Base-by-base conservation (phyloP, 2,113 vertebrate genomes). In the Leptobrachium ailaonicum region DNA sequence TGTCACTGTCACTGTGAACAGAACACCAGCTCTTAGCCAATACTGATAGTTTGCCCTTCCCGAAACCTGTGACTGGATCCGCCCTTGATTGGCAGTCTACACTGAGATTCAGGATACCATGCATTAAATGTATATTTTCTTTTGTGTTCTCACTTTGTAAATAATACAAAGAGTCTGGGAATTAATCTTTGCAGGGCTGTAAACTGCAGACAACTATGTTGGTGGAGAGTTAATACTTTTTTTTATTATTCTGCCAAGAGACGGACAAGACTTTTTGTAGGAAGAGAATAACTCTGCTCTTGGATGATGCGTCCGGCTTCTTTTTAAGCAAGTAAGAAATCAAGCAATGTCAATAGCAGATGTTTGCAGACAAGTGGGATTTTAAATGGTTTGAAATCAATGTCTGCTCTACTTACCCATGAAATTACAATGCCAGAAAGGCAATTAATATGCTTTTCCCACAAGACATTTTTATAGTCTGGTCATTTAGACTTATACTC, bases 371-470 rank as follows among this genome's bases (percentile, higher is more conserved):
- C 66, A 70, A 63, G 68, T 42, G 69, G 43, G 69, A 79, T 79
- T 79, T 79, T 71, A 79, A 66, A 32, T 43, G 60, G 12, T 73
- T 54, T 64, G 60, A 79, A 66, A 72, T 66, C 45, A 73, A 73
- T 79, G 69, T 41, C 70, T 66, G 69, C 45, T 73, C 45, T 63
- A 71, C 68, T 72, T 79, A 72, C 69, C 77, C 77, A 66, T 78
- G 77, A 64, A 72, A 79, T 79, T 79, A 71, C 44, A 54, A 54
- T 66, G 77, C 69, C 77, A 73, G 14, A 73, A 79, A 79, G 12
- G 45, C 58, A 66, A 73, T 79, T 66, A 72, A 79, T 66, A 66
- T 42, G 12, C 50, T 73, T 79, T 72, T 73, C 45, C 41, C 69
- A 66, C 68, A 71, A 58, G 54, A 1, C 2, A 13, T 12, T 66